Base-by-base conservation (phyloP, 2,797 vertebrate species). In the Tapirus indicus region DNA sequence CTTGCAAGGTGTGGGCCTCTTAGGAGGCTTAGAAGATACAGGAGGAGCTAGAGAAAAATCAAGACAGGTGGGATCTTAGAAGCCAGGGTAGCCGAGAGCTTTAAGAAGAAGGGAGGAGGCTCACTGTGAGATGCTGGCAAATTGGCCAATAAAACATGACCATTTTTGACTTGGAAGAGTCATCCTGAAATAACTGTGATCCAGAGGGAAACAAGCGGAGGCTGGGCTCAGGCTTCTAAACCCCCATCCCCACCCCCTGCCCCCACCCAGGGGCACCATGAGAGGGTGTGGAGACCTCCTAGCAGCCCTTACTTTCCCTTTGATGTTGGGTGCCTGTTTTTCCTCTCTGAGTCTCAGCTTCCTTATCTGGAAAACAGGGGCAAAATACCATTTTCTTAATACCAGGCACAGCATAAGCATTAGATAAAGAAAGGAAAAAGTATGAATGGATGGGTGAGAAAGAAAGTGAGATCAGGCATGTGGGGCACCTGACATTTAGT, bases 211-310 rank as follows among this genome's bases (percentile, higher is more conserved):
- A 32, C 21, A 23, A 60, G 27, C 16, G 2, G 29, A 74, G 20
- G 10, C 9, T 32, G 35, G 32, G 7, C 14, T 27, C n/a, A 35
- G 7, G 2, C 8, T 5, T 64, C 41, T 21, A 21, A 41, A 1
- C 8, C 38, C 6, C 0, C 74, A 7, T 13, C 1, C 41, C 25
- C 0, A 44, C 54, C 41, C 20, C 11, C 13, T 0, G 0, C 20
- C 29, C 56, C 64, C 25, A 44, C 10, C 41, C 23, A 29, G 0
- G 4, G 12, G 44, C 3, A 8, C 17, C 27, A 3, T 2, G 38
- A 16, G 49, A 69, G 3, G 0, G 11, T 20, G 16, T 9, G 14
- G 2, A 4, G 23, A 25, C 10, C 32, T 35, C 14, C 12, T 17
- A 25, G 2, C 3, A 7, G 25, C 38, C 32, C 38, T 60, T 14